Evolutionary conservation across 2,888 invertebrate species (phyloP), one percentile per base, ranked within the genome.

Genomic region (Volucella inflata): DNA sequence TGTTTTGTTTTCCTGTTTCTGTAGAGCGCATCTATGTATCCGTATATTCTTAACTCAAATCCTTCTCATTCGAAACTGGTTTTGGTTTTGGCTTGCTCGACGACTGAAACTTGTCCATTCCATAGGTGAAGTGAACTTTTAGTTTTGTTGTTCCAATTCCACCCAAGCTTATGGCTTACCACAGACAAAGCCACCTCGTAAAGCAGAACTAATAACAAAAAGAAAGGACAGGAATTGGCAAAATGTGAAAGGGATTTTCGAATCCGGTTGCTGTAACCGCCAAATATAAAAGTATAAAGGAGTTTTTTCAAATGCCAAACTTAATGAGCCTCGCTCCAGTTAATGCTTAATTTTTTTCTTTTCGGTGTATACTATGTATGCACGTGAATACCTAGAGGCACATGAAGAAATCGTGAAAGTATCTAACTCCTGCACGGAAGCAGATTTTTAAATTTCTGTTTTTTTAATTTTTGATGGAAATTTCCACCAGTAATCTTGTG

Each of bases 101-200:
- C 42, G 42, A 44, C 55, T 75, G 65, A 48, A 38, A 59, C 71
- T 59, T 71, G 75, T 48, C 50, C 68, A 60, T 50, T 30, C 30
- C 30, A 30, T 30, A 30, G 40, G 9, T 17, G 17, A 46, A 59
- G 64, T 62, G 48, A 68, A 76, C 76, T 72, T 38, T 57, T 78
- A 64, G 59, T 78, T 72, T 71, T 65, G 46, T 81, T 78, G 83
- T 83, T 83, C 72, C 83, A 53, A 68, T 83, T 78, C 83, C 78
- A 78, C 59, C 68, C 70, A 9, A 67, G 70, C 59, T 44, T 38
- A 59, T 42, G 60, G 21, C 3, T 36, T 10, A 14, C 8, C 48
- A 46, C 3, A 16, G 42, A 2, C 10, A 36, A 14, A 14, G 12
- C 30, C 30, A 6, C 30, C 4, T 30, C 30, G 30, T 30, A 51